Evolutionary conservation across 2,888 invertebrate species (phyloP).

Genomic region (Melanostoma scalare): DNA sequence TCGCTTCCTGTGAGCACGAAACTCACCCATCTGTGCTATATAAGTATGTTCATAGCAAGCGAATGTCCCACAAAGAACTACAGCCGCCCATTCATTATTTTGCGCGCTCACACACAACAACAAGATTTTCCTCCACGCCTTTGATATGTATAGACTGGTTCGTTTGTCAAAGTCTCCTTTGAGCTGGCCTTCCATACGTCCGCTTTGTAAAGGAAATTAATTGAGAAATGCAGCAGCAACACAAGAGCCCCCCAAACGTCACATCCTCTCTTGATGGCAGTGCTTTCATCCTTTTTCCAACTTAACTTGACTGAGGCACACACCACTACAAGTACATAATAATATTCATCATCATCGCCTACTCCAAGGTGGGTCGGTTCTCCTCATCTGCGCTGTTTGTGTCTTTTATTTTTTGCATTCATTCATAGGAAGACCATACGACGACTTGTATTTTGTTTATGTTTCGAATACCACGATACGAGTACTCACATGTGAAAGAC

Average conservation of each 20-base stretch:
- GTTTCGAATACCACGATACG: slow-evolving; percentile 21
- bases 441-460: slow-evolving; percentile 49
- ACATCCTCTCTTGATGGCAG: slow-evolving; percentile 53
- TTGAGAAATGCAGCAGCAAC: slow-evolving; percentile 50
- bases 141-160: not conserved
- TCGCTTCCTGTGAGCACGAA: slow-evolving; percentile 63
- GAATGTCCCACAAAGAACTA: slow-evolving; percentile 61
- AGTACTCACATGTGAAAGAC: slow-evolving; percentile 40
- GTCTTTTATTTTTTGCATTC: slow-evolving; percentile 36
- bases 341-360: slow-evolving; percentile 31
- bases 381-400: slow-evolving; percentile 2
- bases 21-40: slow-evolving; percentile 60
- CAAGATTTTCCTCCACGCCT: slow-evolving; percentile 19
- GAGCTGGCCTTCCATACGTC: slow-evolving; percentile 41
- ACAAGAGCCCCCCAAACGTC: slow-evolving; percentile 56
- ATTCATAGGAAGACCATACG: slow-evolving; percentile 57
- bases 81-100: slow-evolving; percentile 72
- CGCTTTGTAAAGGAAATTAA: slow-evolving; percentile 64
- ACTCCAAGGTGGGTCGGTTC: slow-evolving; percentile 51
- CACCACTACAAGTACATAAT: slow-evolving; percentile 23
- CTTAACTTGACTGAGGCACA: slow-evolving; percentile 16
- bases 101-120: slow-evolving; percentile 49
- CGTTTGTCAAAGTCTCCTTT: slow-evolving; percentile 32
- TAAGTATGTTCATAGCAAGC: slow-evolving; percentile 15
- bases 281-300: slow-evolving; percentile 54